These are phyloP conservation scores for Pheosia gnoma DNA, from an alignment of 2,888 invertebrate genomes.

Conservation along the genomic window DNA sequence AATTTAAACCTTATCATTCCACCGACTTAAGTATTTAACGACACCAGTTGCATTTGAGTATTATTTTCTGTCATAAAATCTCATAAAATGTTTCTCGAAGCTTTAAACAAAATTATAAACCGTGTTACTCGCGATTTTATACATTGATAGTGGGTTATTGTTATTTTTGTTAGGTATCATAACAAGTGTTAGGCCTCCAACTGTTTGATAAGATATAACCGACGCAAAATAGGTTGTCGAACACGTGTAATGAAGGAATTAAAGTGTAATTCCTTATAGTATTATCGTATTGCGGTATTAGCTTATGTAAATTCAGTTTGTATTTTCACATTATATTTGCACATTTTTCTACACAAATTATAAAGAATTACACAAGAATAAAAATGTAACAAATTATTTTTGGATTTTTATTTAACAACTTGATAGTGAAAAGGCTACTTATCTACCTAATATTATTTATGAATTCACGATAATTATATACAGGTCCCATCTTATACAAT, in stretches of 20 bases:
- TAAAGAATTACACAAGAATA: conserved; percentile 77
- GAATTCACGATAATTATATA: neutral
- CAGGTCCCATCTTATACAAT: neutral
- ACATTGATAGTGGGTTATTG: conserved; percentile 33
- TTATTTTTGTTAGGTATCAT: conserved; percentile 37
- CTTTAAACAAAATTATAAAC: conserved; percentile 55
- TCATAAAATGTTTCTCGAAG: conserved; percentile 55
- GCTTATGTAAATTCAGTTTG: conserved; percentile 71
- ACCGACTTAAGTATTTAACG: conserved; percentile 74
- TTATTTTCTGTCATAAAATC: conserved; percentile 57
- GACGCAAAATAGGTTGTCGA: conserved; percentile 19
- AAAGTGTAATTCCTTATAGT: conserved; percentile 41
- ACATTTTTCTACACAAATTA: conserved; percentile 79
- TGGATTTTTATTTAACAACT: conserved; percentile 25
- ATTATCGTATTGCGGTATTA: conserved; percentile 64
- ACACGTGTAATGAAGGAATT: conserved; percentile 25
- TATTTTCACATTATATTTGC: conserved; percentile 78
- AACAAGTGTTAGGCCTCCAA: conserved; percentile 11
- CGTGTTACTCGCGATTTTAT: conserved; percentile 43
- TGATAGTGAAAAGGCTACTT: no score
- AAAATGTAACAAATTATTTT: conserved; percentile 57
- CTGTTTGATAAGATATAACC: neutral
- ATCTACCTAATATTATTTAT: no score
- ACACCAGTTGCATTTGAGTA: conserved; percentile 72
- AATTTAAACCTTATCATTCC: conserved; percentile 67